Conservation (phyloP, 2,888 invertebrate genomes). For the Drosophila picticornis region DNA sequence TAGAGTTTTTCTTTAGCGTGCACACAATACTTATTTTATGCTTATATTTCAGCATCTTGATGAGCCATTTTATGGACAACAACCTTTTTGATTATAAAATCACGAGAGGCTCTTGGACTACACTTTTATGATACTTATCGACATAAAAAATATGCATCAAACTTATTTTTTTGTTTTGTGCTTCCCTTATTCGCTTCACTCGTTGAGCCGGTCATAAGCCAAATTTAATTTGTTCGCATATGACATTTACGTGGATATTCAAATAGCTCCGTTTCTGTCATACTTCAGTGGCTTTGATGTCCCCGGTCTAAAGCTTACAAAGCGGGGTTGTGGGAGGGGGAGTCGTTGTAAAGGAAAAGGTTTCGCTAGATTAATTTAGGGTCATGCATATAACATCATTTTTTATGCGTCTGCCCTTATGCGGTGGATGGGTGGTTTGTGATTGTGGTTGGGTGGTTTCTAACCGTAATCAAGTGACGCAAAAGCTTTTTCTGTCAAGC, state of each 20-base stretch:
- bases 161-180: constrained; percentile 10
- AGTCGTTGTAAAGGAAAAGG: constrained; percentile 58
- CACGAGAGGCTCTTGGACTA: constrained; percentile 19
- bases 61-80: constrained; percentile 34
- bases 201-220: constrained; percentile 66
- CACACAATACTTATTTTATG: constrained; percentile 8
- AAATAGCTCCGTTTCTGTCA: constrained; percentile 79
- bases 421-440: constrained; percentile 13
- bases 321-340: not conserved
- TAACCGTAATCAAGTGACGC: constrained; percentile 69
- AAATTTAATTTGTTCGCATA: constrained; percentile 78
- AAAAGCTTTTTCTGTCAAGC: constrained; percentile 49
- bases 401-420: constrained; percentile 61
- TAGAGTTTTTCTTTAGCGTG: not conserved
- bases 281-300: constrained; percentile 78
- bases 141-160: constrained; percentile 43
- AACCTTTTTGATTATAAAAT: constrained; percentile 31
- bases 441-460: constrained; percentile 24
- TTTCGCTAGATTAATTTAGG: constrained; percentile 84
- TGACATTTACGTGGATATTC: constrained; percentile 78
- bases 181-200: constrained; percentile 10
- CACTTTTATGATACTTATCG: constrained; percentile 39
- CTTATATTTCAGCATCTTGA: constrained; percentile 6
- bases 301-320: constrained; percentile 9
- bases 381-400: constrained; percentile 82